A percentile compares a stretch with the other conserved stretches of the same genome.
Evolutionary conservation across 23 tunicate species (phyloP).

Genomic region (Corella eumyota): DNA sequence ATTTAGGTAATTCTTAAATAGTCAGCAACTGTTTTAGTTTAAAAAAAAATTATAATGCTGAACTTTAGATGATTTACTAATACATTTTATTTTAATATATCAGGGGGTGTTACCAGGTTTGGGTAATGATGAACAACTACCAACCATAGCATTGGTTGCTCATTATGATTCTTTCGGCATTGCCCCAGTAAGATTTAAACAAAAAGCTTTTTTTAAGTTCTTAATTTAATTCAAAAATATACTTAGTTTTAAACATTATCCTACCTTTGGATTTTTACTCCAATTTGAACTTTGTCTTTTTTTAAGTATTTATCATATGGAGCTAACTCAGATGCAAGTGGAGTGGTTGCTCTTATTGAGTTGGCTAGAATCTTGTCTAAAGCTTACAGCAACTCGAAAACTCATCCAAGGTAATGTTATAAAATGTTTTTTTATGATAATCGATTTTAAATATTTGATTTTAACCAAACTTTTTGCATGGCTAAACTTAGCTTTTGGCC

Average conservation of each 20-base stretch:
- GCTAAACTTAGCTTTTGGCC: too few species aligned
- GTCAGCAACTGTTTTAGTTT: too few species aligned
- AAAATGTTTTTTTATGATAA: too few species aligned
- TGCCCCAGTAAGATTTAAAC: constrained; percentile 53
- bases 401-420: constrained; percentile 73
- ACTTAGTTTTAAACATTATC: not conserved
- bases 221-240: not conserved
- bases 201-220: too few species aligned
- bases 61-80: too few species aligned
- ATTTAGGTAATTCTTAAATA: too few species aligned
- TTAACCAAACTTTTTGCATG: not conserved
- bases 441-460: not conserved
- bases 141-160: constrained; percentile 85
- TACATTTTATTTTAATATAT: not conserved
- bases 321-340: constrained; percentile 80
- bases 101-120: constrained; percentile 70
- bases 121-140: constrained; percentile 68
- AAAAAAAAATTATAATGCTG: too few species aligned
- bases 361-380: constrained; percentile 59
- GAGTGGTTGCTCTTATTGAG: constrained; percentile 77
- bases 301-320: constrained; percentile 72
- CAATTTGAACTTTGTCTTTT: constrained; percentile 3
- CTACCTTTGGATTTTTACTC: not conserved
- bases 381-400: constrained; percentile 55
- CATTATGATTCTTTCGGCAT: constrained; percentile 85